phyloP scores from a whole-genome alignment of 2,888 invertebrate genomes.

The Alviniconcha strummeri region DNA sequence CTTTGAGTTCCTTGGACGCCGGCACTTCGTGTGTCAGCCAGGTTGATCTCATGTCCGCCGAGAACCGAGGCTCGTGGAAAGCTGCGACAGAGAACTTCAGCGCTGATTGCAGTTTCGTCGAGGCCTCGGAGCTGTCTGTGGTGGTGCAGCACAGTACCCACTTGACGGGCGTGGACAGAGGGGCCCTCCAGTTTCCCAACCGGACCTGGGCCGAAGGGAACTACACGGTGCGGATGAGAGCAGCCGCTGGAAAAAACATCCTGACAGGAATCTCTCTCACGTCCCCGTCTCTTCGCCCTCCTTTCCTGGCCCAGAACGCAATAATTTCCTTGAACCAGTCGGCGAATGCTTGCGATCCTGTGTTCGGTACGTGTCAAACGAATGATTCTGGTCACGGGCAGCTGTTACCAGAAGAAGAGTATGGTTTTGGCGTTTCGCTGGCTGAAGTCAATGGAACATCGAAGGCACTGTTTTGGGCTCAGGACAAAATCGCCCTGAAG shows the following conservation, averaged over 20 bases:
- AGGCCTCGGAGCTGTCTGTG: neutral
- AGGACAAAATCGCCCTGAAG: neutral
- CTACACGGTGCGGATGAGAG: constrained; percentile 6
- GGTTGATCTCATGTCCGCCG: neutral
- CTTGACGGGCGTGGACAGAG: constrained; percentile 6
- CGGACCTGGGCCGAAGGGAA: neutral
- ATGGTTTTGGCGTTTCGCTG: neutral
- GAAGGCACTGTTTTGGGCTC: constrained; percentile 1
- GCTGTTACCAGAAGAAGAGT: neutral
- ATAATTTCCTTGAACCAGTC: neutral
- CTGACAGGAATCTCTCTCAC: neutral
- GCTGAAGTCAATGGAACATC: neutral
- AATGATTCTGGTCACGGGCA: neutral
- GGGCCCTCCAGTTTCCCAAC: neutral
- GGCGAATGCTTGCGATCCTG: neutral
- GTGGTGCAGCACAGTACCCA: neutral
- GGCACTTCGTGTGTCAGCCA: neutral
- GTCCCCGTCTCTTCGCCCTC: neutral
- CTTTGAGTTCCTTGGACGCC: neutral
- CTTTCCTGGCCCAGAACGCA: neutral
- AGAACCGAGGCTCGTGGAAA: neutral
- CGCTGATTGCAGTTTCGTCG: neutral
- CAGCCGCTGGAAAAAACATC: neutral
- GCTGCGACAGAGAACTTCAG: neutral
- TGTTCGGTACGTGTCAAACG: neutral